A percentile compares a stretch with the other conserved stretches of the same genome.
Conservation (phyloP, 1,140 invertebrate species). For the Bombus pyrosoma region DNA sequence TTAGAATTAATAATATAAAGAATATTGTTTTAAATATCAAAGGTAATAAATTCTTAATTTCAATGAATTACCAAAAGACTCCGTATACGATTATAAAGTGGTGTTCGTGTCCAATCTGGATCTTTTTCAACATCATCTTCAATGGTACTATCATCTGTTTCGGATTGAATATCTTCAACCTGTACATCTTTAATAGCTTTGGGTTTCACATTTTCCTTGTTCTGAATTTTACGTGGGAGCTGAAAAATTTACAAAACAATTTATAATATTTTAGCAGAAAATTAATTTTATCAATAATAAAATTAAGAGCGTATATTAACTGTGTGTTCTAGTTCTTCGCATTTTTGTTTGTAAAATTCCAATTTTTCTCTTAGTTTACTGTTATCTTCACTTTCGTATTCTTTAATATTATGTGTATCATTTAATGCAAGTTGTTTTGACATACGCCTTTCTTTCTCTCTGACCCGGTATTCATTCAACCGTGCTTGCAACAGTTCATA, state of each 20-base stretch:
- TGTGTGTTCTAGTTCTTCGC: conserved; percentile 31
- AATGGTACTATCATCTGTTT: conserved; percentile 69
- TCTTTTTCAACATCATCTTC: conserved; percentile 84
- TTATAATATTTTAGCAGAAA: neutral
- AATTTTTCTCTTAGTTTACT: conserved; percentile 58
- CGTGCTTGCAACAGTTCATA: conserved; percentile 69
- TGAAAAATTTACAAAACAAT: conserved; percentile 25
- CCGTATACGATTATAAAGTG: conserved; percentile 80
- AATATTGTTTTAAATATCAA: conserved; percentile 7
- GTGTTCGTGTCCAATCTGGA: conserved; percentile 88
- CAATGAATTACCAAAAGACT: conserved; percentile 55
- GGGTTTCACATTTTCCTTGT: conserved; percentile 42
- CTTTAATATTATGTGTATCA: neutral
- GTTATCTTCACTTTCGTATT: neutral
- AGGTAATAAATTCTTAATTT: neutral
- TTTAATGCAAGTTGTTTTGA: neutral
- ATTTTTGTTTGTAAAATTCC: conserved; percentile 50
- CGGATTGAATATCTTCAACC: conserved; percentile 24
- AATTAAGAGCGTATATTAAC: conserved; percentile 25
- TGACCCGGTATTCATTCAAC: conserved; percentile 78
- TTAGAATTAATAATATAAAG: neutral
- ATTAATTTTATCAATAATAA: neutral
- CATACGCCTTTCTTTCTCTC: conserved; percentile 64
- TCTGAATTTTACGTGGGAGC: conserved; percentile 43
- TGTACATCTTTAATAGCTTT: neutral